Evolutionary conservation across 2,888 invertebrate species (phyloP).

Genomic region (Charanyca ferruginea): DNA sequence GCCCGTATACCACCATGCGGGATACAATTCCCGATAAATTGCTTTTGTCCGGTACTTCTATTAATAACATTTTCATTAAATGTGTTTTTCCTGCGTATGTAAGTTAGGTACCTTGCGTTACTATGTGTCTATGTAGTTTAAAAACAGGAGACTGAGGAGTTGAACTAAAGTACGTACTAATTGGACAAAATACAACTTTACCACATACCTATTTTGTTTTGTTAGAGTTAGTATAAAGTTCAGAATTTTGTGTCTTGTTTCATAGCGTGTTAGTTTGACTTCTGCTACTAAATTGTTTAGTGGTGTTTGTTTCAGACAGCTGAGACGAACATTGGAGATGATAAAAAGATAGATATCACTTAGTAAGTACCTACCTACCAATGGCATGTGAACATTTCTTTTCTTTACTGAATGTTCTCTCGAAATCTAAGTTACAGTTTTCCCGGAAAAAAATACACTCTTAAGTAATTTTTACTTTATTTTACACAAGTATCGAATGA

Average conservation of each 20-base stretch:
- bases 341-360: slow-evolving; percentile 33
- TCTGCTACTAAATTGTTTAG: slow-evolving; percentile 20
- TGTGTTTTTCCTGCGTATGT: slow-evolving; percentile 27
- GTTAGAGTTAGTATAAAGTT: not conserved
- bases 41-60: slow-evolving; percentile 30
- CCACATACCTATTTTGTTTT: not conserved
- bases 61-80: slow-evolving; percentile 19
- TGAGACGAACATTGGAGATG: slow-evolving; percentile 36
- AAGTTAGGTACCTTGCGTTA: no score
- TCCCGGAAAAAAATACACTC: not conserved
- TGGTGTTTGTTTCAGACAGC: slow-evolving; percentile 29
- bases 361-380: slow-evolving; percentile 13
- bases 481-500: slow-evolving; percentile 12
- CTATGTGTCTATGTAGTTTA: no score
- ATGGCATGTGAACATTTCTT: slow-evolving; percentile 26
- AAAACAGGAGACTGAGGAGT: no score
- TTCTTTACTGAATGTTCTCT: slow-evolving; percentile 5
- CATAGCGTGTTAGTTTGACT: slow-evolving; percentile 6
- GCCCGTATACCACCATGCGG: slow-evolving; percentile 37
- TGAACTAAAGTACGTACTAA: no score
- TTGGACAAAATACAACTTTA: no score
- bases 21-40: slow-evolving; percentile 41
- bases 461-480: not conserved
- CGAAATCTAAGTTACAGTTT: not conserved
- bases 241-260: not conserved